These are phyloP conservation scores for Sinella curviseta DNA, from an alignment of 1,140 invertebrate genomes.

Conservation along the genomic window DNA sequence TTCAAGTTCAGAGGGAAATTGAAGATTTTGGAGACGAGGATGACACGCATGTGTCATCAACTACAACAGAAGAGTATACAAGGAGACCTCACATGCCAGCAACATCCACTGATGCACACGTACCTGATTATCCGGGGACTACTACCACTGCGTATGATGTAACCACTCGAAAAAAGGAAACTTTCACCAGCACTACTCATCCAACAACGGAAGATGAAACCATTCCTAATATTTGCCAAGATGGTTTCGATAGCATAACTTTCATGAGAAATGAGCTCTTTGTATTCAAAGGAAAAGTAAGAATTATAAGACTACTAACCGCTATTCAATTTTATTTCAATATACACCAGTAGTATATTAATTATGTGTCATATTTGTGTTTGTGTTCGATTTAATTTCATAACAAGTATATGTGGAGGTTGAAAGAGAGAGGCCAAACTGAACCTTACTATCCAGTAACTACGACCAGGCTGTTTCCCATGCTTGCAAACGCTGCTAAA, in stretches of 20 bases:
- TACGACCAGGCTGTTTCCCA: conserved; percentile 70
- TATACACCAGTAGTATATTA: too few relatives aligned
- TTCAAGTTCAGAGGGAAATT: too few relatives aligned
- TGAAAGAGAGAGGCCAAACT: not conserved
- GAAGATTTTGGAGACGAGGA: too few relatives aligned
- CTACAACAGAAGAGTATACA: too few relatives aligned
- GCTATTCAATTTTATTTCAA: too few relatives aligned
- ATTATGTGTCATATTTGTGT: not conserved
- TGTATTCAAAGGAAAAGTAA: conserved; percentile 84
- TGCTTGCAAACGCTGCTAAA: conserved; percentile 70
- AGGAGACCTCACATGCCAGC: too few relatives aligned
- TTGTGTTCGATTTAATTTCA: conserved; percentile 1
- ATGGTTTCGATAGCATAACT: conserved; percentile 80
- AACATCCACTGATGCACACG: too few relatives aligned
- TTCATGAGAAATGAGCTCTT: conserved; percentile 82
- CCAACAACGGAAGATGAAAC: conserved; percentile 29
- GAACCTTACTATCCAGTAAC: conserved; percentile 73
- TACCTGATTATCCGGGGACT: too few relatives aligned
- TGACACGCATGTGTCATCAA: too few relatives aligned
- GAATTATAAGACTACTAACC: conserved; percentile 49
- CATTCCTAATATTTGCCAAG: conserved; percentile 74
- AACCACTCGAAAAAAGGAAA: conserved; percentile 57
- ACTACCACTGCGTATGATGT: too few relatives aligned
- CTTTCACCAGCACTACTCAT: conserved; percentile 49
- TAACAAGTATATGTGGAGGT: conserved; percentile 44